Conservation (phyloP, 2,797 vertebrate genomes). For the Delichon dasypus region DNA sequence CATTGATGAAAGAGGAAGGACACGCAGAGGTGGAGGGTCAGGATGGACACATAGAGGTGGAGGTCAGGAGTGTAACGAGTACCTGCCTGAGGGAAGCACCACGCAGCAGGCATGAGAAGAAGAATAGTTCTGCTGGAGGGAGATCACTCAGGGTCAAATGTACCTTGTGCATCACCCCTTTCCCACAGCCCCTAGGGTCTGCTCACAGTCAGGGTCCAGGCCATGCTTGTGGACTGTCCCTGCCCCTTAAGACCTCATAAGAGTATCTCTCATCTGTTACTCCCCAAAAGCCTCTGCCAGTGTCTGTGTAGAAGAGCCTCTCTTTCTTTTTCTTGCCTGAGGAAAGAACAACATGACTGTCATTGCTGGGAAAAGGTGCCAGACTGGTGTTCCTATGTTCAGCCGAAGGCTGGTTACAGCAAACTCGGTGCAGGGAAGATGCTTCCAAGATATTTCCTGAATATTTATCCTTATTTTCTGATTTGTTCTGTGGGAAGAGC, state of each 20-base stretch:
- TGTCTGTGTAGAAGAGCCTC: fast-evolving
- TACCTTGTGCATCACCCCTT: background rate
- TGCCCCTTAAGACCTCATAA: fast-evolving
- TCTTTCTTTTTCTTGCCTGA: background rate
- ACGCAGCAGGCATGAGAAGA: background rate
- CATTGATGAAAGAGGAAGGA: background rate
- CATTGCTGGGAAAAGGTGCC: background rate
- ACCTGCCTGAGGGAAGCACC: background rate
- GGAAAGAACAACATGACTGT: background rate
- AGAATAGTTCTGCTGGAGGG: background rate
- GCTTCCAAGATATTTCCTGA: background rate
- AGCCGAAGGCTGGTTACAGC: fast-evolving
- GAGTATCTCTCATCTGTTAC: background rate
- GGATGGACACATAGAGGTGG: background rate
- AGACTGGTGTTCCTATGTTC: background rate
- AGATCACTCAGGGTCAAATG: background rate
- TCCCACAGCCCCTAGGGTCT: fast-evolving
- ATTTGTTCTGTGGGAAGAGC: background rate
- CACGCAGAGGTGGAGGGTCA: background rate
- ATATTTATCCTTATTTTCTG: background rate
- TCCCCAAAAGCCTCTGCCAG: background rate
- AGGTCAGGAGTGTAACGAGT: background rate
- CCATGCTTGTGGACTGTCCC: background rate
- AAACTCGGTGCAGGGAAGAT: background rate
- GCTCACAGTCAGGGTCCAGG: background rate